A percentile compares a stretch with the other conserved stretches of the same genome.
Evolutionary conservation across 2,797 vertebrate species (phyloP).

Genomic region (Nannoperca obscura): DNA sequence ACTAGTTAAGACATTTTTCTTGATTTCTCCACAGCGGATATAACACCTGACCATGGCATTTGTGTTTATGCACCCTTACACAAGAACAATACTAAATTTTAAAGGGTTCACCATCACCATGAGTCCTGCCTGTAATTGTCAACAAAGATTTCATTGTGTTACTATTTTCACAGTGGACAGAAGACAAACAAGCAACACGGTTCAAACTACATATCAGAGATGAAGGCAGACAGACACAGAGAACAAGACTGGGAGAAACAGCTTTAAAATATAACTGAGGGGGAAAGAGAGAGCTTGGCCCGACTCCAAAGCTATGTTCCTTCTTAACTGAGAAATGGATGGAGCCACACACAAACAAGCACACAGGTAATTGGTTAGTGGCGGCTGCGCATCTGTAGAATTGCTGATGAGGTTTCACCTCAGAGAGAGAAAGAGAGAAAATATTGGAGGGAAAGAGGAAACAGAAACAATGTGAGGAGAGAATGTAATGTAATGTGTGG

Average conservation of each 20-base stretch:
- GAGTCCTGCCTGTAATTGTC: neutral
- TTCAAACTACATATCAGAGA: conserved; percentile 21
- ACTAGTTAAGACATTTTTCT: conserved; percentile 20
- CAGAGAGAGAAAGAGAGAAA: conserved; percentile 44
- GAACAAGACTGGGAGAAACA: neutral
- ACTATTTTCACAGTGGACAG: conserved; percentile 24
- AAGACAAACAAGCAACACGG: conserved; percentile 3
- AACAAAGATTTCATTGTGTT: conserved; percentile 11
- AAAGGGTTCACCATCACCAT: neutral
- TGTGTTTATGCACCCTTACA: neutral
- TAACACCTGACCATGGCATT: conserved; percentile 2
- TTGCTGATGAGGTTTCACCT: conserved; percentile 61
- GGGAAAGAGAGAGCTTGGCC: conserved; percentile 14
- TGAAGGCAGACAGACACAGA: conserved; percentile 1
- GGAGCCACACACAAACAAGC: conserved; percentile 1
- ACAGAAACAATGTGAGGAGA: conserved; percentile 31
- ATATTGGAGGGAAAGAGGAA: conserved; percentile 6
- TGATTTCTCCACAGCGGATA: conserved; percentile 1
- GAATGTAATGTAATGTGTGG: conserved; percentile 31
- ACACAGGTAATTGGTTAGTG: conserved; percentile 58
- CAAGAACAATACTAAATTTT: neutral
- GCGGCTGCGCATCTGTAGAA: conserved; percentile 53
- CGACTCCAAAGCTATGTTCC: conserved; percentile 28
- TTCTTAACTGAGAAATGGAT: conserved; percentile 27
- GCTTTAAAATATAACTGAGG: conserved; percentile 34